Percentiles rank a stretch among this genome's conserved stretches.
Evolutionary conservation across 2,113 vertebrate species (phyloP).

Genomic region (Sebastes fasciatus): DNA sequence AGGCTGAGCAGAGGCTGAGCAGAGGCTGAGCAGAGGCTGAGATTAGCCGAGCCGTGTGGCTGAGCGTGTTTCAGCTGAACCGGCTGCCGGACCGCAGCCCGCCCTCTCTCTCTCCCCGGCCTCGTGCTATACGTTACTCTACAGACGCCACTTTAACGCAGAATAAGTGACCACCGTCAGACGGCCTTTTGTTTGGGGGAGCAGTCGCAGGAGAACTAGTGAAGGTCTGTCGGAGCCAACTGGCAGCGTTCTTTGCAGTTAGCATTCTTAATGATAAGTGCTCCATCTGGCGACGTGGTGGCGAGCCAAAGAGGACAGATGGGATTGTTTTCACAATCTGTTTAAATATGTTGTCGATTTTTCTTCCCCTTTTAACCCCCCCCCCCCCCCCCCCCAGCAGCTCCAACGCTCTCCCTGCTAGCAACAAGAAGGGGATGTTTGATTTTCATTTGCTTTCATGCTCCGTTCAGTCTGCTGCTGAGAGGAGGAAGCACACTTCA

Average conservation of each 20-base stretch:
- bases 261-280: conserved; percentile 82
- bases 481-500: neutral
- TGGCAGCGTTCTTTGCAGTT: conserved; percentile 79
- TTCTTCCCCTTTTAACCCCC: conserved; percentile 82
- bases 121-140: conserved; percentile 58
- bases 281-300: conserved; percentile 78
- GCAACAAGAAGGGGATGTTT: conserved; percentile 65
- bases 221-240: conserved; percentile 67
- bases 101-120: conserved; percentile 22
- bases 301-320: conserved; percentile 85
- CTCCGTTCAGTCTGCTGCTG: conserved; percentile 4
- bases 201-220: conserved; percentile 55
- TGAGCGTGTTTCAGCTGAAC: conserved; percentile 42
- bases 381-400: conserved; percentile 61
- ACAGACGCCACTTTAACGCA: conserved; percentile 66
- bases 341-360: conserved; percentile 86
- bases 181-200: conserved; percentile 73
- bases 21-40: conserved; percentile 42
- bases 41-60: conserved; percentile 59
- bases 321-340: conserved; percentile 87
- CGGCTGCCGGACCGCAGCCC: conserved; percentile 31
- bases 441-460: conserved; percentile 53
- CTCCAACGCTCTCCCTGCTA: conserved; percentile 53
- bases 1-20: too few species aligned
- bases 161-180: conserved; percentile 62